Percentiles rank a stretch among this genome's conserved stretches.
Conservation (phyloP, 2,797 vertebrate genomes). For the Chiloscyllium punctatum region DNA sequence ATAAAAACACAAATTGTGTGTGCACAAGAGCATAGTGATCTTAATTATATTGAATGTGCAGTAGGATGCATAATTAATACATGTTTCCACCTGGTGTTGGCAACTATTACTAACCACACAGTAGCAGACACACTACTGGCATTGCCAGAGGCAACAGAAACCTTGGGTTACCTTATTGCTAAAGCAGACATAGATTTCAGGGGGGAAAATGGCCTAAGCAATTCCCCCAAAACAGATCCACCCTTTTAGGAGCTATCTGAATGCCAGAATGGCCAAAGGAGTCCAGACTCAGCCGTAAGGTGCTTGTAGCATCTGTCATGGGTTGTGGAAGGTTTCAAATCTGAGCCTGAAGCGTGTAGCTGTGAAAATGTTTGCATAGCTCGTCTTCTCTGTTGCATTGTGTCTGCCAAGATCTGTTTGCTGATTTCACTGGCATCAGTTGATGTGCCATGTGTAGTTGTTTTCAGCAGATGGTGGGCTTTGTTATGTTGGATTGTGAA, state of each 20-base stretch:
- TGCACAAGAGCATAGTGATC: not conserved
- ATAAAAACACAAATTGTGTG: not conserved
- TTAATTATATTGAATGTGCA: slow-evolving; percentile 1
- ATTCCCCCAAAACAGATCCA: not conserved
- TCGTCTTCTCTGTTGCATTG: not conserved
- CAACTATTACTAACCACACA: not conserved
- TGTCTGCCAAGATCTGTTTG: not conserved
- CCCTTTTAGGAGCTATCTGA: not conserved
- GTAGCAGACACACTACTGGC: not conserved
- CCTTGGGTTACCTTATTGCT: not conserved
- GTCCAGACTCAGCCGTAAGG: not conserved
- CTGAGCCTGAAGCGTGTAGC: not conserved
- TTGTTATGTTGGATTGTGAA: slow-evolving; percentile 16
- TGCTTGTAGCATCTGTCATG: not conserved
- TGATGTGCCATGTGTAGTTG: not conserved
- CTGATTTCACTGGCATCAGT: slow-evolving; percentile 17
- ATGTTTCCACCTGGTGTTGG: not conserved
- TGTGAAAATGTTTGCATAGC: slow-evolving; percentile 27
- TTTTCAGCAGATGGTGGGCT: slow-evolving; percentile 29
- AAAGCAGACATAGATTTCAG: not conserved
- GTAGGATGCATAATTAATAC: not conserved
- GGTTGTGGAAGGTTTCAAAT: not conserved
- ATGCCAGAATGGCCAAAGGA: not conserved
- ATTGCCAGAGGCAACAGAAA: not conserved
- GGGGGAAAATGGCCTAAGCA: not conserved